These are phyloP conservation scores for Bedellia somnulentella DNA, from an alignment of 2,888 invertebrate species.

Conservation along the genomic window DNA sequence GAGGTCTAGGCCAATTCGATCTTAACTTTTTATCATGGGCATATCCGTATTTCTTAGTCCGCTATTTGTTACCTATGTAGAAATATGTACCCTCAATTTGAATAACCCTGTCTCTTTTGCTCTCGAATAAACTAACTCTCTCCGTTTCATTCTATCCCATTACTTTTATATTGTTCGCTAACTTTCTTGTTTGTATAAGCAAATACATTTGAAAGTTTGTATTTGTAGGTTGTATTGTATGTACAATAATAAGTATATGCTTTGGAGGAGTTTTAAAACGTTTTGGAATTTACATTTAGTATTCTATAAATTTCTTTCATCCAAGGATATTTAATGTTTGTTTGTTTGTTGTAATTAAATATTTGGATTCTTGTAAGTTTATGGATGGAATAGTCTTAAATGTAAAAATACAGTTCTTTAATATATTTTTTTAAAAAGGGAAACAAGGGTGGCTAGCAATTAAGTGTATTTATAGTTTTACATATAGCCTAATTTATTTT, in stretches of 20 bases:
- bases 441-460: no score
- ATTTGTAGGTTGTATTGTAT: slow-evolving; percentile 53
- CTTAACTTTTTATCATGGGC: no score
- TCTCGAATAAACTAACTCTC: slow-evolving; percentile 16
- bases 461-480: no score
- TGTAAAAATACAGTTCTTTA: no score
- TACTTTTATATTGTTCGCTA: slow-evolving; percentile 63
- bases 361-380: no score
- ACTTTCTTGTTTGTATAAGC: slow-evolving; percentile 62
- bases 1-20: no score
- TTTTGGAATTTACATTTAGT: slow-evolving; percentile 4
- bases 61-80: slow-evolving; percentile 61
- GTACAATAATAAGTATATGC: slow-evolving; percentile 25
- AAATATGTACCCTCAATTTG: slow-evolving; percentile 62
- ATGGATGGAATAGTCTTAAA: no score
- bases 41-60: slow-evolving; percentile 48
- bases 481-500: no score
- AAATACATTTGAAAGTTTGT: slow-evolving; percentile 61
- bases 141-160: slow-evolving; percentile 47
- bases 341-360: no score
- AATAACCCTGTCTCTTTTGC: slow-evolving; percentile 44
- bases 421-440: no score
- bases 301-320: slow-evolving; percentile 3
- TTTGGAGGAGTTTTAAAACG: slow-evolving; percentile 17
- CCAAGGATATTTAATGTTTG: not conserved